Evolutionary conservation across 2,888 invertebrate species (phyloP).

Genomic region (Eugnorisma glareosa): DNA sequence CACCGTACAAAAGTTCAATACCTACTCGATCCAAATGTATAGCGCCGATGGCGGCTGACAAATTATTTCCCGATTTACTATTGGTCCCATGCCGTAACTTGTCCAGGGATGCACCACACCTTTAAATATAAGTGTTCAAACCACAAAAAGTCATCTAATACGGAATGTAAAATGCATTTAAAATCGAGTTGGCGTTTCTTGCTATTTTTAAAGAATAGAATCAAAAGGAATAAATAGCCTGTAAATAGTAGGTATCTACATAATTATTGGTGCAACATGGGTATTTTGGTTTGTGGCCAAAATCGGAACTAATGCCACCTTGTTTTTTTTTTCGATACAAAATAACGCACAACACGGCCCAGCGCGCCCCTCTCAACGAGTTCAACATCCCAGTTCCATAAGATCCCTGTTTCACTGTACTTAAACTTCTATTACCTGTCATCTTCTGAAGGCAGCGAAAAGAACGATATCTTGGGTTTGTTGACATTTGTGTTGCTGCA

Average conservation of each 20-base stretch:
- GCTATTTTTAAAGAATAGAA: not conserved
- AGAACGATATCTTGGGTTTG: slow-evolving; percentile 45
- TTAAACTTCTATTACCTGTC: slow-evolving; percentile 29
- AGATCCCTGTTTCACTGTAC: not conserved
- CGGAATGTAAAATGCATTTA: not conserved
- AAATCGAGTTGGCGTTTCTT: not conserved
- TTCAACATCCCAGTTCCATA: not conserved
- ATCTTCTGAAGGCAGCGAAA: slow-evolving; percentile 50
- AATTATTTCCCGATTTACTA: no score
- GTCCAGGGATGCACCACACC: no score
- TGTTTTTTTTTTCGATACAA: not conserved
- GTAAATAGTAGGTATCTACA: not conserved
- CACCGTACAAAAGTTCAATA: no score
- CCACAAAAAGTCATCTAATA: not conserved
- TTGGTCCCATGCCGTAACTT: no score
- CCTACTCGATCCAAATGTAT: no score
- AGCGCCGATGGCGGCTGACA: no score
- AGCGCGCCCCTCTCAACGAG: not conserved
- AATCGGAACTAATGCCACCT: not conserved
- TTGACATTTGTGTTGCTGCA: slow-evolving; percentile 49
- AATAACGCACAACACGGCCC: not conserved
- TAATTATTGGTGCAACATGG: not conserved
- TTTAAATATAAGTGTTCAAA: not conserved
- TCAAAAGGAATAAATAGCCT: no score
- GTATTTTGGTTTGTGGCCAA: not conserved